Base-by-base conservation (phyloP, 2,113 vertebrate genomes). In the Trichechus manatus region DNA sequence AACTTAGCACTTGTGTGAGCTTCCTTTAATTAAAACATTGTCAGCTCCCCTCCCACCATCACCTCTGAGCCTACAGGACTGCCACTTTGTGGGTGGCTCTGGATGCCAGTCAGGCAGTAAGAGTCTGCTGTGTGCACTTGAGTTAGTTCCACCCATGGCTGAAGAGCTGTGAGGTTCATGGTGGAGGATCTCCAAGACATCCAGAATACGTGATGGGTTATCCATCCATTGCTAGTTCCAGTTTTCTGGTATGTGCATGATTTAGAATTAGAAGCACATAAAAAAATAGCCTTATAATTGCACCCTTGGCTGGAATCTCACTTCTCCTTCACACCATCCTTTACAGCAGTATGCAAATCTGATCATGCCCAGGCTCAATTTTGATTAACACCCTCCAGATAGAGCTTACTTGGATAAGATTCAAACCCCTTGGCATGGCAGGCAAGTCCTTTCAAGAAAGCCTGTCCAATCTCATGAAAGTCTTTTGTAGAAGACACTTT, bases 291-390 rank as follows among this genome's bases (percentile, higher is more conserved):
- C 36, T 74, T 56, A 44, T 92, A 74, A 64, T 17, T 10, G 39
- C 42, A 80, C 33, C 6, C 33, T n/a, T 75, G 9, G 47, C 23
- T 22, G 63, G 70, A 64, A 39, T 86, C 27, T 75, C 63, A 39
- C 47, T 59, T 88, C 66, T 39, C 20, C 31, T 86, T 27, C 59
- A 44, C 33, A 3, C 50, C 19, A 70, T n/a, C 36, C 64, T 81
- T 89, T 56, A 56, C 14, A 88, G 72, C 22, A 87, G 50, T 47
- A 74, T 83, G 50, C 70, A 84, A 88, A 93, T 92, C 84, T 87
- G 39, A 93, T 74, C 68, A 87, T 72, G 72, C 31, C 42, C 70
- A 77, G 56, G 72, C 36, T 70, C 39, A 63, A 4, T 59, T 19
- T 29, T 92, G 83, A 89, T 53, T 75, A 87, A 89, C 19, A 4